Evolutionary conservation across 1,140 invertebrate species (phyloP), one percentile per base, ranked within the genome.

Genomic region (Pollicipes pollicipes): DNA sequence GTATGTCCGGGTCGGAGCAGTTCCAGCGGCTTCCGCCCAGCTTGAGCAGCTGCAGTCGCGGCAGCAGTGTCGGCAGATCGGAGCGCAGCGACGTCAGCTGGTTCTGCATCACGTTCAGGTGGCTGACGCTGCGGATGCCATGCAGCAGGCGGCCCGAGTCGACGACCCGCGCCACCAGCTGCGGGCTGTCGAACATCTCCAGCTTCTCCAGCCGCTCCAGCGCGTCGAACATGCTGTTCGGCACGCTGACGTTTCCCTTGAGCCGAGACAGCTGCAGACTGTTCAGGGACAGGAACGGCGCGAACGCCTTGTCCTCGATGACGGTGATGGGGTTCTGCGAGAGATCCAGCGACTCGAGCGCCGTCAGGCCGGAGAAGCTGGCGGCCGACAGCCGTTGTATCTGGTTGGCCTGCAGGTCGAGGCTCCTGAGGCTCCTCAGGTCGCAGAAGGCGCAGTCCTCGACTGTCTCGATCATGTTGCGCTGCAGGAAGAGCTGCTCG

Each of bases 311-410:
- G 26, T 83, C 83, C 3, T 85, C 82, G 66, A 91, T 80, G 70
- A 81, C 78, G 77, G 85, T 84, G 10, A 91, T 81, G 13, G 88
- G 88, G 80, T 91, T 91, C 76, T 86, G 83, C 8, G 90, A 91
- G 74, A 93, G 78, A 80, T 90, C 88, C 68, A 93, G 81, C 70
- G 84, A 84, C 75, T 78, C 76, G 13, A 84, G 76, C 68, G 75
- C 78, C 1, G 72, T 72, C 17, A 83, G 75, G 63, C 78, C 77
- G 26, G 74, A 70, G 70, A 84, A 82, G 21, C 77, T 74, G n/a
- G 75, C 71, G 28, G 74, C 68, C 27, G 78, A 75, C 37, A 83
- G 75, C 31, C 74, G 75, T 66, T 78, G 75, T 21, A 84, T 76
- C 35, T 76, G 76, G 74, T 83, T 83, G 66, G 80, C 77, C 29